These are phyloP conservation scores for Loripinus fragilis DNA, from an alignment of 2,888 invertebrate genomes.

Conservation along the genomic window DNA sequence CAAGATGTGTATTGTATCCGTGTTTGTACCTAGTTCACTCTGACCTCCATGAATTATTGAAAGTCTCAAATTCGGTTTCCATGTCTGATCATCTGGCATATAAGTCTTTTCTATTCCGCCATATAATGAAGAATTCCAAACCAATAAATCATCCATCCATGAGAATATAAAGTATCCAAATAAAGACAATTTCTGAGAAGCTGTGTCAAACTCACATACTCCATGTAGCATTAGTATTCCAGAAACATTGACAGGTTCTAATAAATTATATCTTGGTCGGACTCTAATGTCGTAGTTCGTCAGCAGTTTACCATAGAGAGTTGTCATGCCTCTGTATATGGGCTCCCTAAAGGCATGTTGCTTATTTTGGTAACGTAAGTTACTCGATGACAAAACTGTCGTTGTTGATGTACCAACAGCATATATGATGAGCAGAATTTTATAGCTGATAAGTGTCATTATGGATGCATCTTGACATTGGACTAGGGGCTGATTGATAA, in stretches of 20 bases:
- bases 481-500: no score
- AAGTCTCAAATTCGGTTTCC: not conserved
- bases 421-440: no score
- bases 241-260: not conserved
- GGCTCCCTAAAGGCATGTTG: no score
- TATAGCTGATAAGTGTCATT: no score
- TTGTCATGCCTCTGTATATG: not conserved
- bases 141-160: not conserved
- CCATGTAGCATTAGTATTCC: not conserved
- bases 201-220: not conserved
- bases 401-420: no score
- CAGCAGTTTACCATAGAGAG: not conserved
- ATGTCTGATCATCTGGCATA: not conserved
- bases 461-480: no score
- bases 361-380: no score
- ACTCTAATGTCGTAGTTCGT: not conserved
- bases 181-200: not conserved
- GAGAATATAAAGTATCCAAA: not conserved
- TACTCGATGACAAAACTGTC: no score
- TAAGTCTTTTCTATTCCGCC: not conserved
- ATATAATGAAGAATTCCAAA: not conserved
- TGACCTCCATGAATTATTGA: not conserved
- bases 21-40: not conserved
- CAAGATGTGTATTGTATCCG: not conserved
- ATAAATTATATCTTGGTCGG: not conserved